Evolutionary conservation across 2,888 invertebrate genomes (phyloP).

Genomic region (Flabesymbios commensalis): DNA sequence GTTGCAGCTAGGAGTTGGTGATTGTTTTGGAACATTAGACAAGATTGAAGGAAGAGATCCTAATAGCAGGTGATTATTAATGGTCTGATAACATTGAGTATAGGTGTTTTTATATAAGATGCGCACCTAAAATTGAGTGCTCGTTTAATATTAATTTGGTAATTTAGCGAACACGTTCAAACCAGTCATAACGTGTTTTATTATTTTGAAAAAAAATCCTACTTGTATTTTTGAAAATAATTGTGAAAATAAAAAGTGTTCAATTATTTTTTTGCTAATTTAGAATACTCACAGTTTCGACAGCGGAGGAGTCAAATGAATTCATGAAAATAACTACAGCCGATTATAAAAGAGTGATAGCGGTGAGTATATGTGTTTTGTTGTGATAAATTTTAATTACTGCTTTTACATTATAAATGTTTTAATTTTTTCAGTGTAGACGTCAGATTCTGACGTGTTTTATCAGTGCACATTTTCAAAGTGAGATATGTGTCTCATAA

Average conservation of each 20-base stretch:
- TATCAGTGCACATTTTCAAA: too few species aligned
- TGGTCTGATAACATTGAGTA: too few species aligned
- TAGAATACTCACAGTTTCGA: conserved; percentile 28
- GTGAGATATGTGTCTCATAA: too few species aligned
- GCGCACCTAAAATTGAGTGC: too few species aligned
- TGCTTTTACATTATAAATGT: neutral
- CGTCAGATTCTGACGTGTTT: neutral
- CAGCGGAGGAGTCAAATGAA: conserved; percentile 50
- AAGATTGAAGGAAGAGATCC: conserved; percentile 44
- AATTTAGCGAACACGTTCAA: too few species aligned
- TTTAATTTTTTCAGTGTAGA: neutral
- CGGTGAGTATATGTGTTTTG: conserved; percentile 36
- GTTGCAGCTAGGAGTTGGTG: conserved; percentile 45
- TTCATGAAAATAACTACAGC: conserved; percentile 53
- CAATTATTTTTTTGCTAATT: conserved; percentile 3
- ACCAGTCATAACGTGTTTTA: too few species aligned
- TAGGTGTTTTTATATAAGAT: too few species aligned
- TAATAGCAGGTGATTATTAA: conserved; percentile 45
- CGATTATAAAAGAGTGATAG: conserved; percentile 53
- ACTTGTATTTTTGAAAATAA: too few species aligned
- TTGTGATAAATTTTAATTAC: neutral
- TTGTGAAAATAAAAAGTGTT: too few species aligned
- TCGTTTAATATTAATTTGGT: too few species aligned
- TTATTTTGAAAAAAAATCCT: too few species aligned
- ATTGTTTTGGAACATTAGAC: conserved; percentile 55